A percentile compares a stretch with the other conserved stretches of the same genome.
These are phyloP conservation scores for Crenichthys baileyi DNA, from an alignment of 2,797 vertebrate genomes.

Conservation along the genomic window DNA sequence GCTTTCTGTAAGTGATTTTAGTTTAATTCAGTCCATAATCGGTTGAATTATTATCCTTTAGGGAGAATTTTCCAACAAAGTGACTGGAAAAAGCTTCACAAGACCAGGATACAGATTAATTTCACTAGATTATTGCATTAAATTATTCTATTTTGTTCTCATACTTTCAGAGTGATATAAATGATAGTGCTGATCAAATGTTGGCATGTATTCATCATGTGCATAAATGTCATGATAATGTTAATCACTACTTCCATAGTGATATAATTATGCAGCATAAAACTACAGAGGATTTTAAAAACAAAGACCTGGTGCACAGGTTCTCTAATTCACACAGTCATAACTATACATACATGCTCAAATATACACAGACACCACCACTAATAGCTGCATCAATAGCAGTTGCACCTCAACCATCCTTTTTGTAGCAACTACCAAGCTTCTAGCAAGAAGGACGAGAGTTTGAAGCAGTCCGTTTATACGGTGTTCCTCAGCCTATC, in stretches of 20 bases:
- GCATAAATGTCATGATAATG: not conserved
- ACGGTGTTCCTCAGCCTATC: too few species aligned
- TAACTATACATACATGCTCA: not conserved
- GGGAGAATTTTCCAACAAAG: not conserved
- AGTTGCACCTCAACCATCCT: too few species aligned
- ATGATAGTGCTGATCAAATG: not conserved
- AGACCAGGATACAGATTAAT: not conserved
- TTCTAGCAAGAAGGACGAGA: too few species aligned
- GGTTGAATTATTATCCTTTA: not conserved
- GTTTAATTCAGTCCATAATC: too few species aligned
- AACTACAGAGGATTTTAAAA: not conserved
- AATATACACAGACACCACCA: not conserved
- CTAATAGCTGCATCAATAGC: too few species aligned
- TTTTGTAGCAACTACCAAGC: too few species aligned
- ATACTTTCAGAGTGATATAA: not conserved
- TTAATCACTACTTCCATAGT: not conserved
- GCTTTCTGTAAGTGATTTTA: not conserved
- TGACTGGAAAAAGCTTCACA: conserved; percentile 2
- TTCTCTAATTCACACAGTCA: not conserved
- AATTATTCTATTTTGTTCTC: not conserved
- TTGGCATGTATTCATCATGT: not conserved
- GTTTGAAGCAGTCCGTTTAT: too few species aligned
- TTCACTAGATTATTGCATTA: not conserved
- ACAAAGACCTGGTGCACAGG: not conserved
- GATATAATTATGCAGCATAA: not conserved